Evolutionary conservation across 2,888 invertebrate genomes (phyloP).

Genomic region (Aquatica leii): DNA sequence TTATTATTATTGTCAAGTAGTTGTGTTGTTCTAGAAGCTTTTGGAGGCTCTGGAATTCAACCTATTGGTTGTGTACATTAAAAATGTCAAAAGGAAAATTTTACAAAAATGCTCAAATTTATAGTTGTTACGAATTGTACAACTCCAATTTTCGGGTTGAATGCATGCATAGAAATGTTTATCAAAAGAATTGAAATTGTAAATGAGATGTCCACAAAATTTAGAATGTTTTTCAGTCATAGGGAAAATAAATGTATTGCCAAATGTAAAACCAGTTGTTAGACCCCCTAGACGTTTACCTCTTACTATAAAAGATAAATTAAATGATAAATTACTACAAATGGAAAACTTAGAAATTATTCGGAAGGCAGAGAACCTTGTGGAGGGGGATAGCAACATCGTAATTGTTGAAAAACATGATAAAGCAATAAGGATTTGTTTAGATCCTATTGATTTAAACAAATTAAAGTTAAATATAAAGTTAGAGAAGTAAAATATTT

Average conservation of each 20-base stretch:
- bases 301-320: neutral
- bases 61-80: constrained; percentile 3
- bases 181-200: constrained; percentile 1
- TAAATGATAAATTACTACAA: no score
- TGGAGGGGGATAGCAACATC: constrained; percentile 1
- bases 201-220: neutral
- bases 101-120: constrained; percentile 1
- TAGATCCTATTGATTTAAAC: no score
- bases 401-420: no score
- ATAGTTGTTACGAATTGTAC: neutral
- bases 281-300: constrained; percentile 2
- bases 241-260: neutral
- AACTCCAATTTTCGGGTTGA: neutral
- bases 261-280: constrained; percentile 4
- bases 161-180: no score
- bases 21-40: constrained; percentile 1
- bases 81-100: constrained; percentile 2
- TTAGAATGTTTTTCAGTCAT: neutral
- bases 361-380: neutral
- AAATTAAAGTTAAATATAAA: no score
- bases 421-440: no score
- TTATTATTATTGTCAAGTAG: constrained; percentile 1
- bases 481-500: no score
- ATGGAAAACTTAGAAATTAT: neutral
- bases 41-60: constrained; percentile 1